phyloP scores from a whole-genome alignment of 2,113 vertebrate genomes.

The Seriola quinqueradiata region DNA sequence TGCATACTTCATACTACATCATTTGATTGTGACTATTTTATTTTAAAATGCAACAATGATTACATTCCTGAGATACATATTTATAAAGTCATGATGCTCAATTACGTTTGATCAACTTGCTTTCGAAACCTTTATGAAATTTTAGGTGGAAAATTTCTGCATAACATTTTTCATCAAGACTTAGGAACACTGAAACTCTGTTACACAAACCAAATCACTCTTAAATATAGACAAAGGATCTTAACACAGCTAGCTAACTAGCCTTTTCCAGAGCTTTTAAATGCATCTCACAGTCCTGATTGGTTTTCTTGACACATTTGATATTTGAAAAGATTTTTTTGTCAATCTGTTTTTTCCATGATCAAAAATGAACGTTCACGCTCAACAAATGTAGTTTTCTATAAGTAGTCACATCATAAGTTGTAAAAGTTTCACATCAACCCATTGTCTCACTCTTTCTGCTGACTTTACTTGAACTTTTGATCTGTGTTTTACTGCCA shows the following conservation, averaged over 20 bases:
- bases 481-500: constrained; percentile 68
- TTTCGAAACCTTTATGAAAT: background rate
- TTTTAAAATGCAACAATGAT: constrained; percentile 34
- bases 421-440: constrained; percentile 26
- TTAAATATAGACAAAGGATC: background rate
- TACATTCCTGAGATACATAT: constrained; percentile 15
- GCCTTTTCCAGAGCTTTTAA: background rate
- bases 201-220: background rate
- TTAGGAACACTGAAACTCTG: background rate
- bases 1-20: background rate
- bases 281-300: background rate
- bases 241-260: background rate
- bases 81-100: background rate
- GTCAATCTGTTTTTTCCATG: background rate
- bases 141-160: background rate
- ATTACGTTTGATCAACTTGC: background rate
- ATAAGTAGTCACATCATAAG: background rate
- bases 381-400: background rate
- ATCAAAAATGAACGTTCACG: background rate
- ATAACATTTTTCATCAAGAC: background rate
- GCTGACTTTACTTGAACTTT: constrained; percentile 74
- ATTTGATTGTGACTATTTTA: constrained; percentile 28
- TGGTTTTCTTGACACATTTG: background rate
- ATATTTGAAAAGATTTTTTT: background rate
- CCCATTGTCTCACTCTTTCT: constrained; percentile 58